Evolutionary conservation across 2,113 vertebrate genomes (phyloP).

Genomic region (Calcarius ornatus): DNA sequence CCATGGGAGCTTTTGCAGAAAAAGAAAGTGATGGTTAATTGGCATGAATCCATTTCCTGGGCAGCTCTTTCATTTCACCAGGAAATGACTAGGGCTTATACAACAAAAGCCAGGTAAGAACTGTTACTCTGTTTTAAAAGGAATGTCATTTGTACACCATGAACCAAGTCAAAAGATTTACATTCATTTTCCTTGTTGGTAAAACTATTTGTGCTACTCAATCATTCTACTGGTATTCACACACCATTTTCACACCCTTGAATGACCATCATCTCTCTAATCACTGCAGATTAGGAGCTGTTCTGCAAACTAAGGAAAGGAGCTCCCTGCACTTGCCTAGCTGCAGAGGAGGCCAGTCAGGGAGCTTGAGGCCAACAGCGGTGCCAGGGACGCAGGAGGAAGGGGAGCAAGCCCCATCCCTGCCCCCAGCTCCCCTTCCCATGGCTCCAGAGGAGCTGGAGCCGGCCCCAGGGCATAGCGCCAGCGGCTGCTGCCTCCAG

Average conservation of each 20-base stretch:
- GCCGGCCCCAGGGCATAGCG: neutral
- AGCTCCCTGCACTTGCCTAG: neutral
- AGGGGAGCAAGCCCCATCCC: accelerated
- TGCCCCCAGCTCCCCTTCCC: accelerated
- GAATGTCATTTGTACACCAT: neutral
- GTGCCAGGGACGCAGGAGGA: neutral
- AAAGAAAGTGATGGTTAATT: neutral
- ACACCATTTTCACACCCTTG: neutral
- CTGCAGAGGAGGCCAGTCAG: accelerated
- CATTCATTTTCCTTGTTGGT: neutral
- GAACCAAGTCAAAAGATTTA: neutral
- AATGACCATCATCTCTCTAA: neutral
- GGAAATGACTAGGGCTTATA: neutral
- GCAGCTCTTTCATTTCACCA: neutral
- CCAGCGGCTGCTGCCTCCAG: accelerated
- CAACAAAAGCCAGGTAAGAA: neutral
- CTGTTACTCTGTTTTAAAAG: neutral
- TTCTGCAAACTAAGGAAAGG: neutral
- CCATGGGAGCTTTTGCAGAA: neutral
- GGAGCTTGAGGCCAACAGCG: accelerated
- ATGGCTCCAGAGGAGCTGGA: accelerated
- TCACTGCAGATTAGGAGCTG: neutral
- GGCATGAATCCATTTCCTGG: neutral
- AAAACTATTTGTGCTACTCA: neutral
- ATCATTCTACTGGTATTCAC: neutral